Conservation (phyloP, 2,113 vertebrate species). For the Triplophysa tibetana region DNA sequence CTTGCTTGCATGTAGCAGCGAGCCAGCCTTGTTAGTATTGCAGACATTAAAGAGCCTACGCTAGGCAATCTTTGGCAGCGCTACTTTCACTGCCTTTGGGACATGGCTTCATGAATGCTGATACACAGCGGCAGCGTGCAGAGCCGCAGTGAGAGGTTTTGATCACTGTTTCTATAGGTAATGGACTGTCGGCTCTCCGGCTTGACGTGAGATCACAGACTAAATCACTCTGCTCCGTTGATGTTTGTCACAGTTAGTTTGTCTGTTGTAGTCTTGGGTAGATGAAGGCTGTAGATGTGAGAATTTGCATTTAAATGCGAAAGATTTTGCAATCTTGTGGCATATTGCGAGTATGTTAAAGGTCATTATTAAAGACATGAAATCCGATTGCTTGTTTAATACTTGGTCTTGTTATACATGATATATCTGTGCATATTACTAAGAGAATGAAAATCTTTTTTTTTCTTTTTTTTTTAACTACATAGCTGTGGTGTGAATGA, state of each 20-base stretch:
- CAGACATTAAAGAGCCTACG: slow-evolving; percentile 39
- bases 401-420: not conserved
- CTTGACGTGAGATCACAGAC: slow-evolving; percentile 6
- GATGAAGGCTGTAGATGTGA: not conserved
- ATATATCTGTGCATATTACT: not conserved
- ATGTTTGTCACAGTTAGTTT: slow-evolving; percentile 4
- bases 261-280: not conserved
- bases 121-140: slow-evolving; percentile 8
- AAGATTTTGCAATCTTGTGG: not conserved
- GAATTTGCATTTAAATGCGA: not conserved
- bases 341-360: not conserved
- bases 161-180: slow-evolving; percentile 26
- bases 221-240: not conserved
- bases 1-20: slow-evolving; percentile 11
- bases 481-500: no score
- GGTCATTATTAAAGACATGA: not conserved
- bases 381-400: not conserved
- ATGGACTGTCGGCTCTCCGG: slow-evolving; percentile 2
- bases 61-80: slow-evolving; percentile 24
- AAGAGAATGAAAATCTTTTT: not conserved
- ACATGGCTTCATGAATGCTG: not conserved
- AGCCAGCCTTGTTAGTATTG: slow-evolving; percentile 45
- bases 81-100: slow-evolving; percentile 24
- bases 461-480: no score
- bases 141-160: slow-evolving; percentile 25